Evolutionary conservation across 2,113 vertebrate genomes (phyloP), one percentile per base, ranked within the genome.

Genomic region (Tapirus terrestris): DNA sequence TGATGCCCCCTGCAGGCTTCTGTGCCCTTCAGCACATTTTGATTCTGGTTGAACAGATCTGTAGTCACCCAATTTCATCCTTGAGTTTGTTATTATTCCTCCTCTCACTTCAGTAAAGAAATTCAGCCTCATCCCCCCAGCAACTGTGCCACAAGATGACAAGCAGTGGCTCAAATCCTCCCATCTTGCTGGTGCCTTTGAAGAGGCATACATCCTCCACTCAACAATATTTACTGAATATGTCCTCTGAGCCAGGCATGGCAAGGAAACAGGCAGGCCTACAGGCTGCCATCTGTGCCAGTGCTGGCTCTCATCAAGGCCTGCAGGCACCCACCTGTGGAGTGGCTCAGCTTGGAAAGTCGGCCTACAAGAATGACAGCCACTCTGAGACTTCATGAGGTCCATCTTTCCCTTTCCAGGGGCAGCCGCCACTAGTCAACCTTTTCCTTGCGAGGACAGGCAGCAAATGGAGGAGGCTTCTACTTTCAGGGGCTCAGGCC

Each of bases 221-320:
- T 70, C 65, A 5, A 20, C 14, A 61, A 13, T 70, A 29, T 13
- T 43, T 45, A 60, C 77, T 48, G n/a, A 73, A 33, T 33, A 13
- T 3, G 1, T 33, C 33, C 68, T 23, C 39, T 0, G 6, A 16
- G 20, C 43, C 36, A 8, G 60, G 70, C 0, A 2, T 6, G 1
- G 89, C 81, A 36, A 83, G 63, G 51, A n/a, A 48, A 45, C 25
- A 56, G 58, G 36, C 16, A 7, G 63, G 36, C 53, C 33, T 20
- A 12, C 0, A 0, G 25, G 68, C 51, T 45, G 73, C 45, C 31
- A 14, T 25, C 43, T n/a, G 60, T 39, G 51, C 31, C 25, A 39
- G 48, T 18, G 27, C 39, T 36, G 31, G 79, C 60, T 65, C 53
- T 10, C 7, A 8, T 3, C 39, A 29, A 65, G 67, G 33, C 85